phyloP scores from a whole-genome alignment of 2,888 invertebrate genomes.

The Oligia fasciuncula region DNA sequence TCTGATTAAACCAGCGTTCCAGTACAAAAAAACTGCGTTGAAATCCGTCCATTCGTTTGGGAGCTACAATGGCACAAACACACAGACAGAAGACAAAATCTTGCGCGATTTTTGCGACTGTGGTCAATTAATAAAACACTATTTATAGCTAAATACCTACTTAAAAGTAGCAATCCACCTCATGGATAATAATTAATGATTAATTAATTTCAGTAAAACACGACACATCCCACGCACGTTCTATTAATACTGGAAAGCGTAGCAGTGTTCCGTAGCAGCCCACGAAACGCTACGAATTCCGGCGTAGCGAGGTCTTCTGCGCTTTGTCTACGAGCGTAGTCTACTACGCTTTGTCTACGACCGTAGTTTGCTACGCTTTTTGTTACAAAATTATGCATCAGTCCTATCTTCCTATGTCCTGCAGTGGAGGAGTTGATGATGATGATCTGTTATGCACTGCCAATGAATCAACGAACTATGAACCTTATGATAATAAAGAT shows the following conservation, averaged over 20 bases:
- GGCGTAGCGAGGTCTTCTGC: neutral
- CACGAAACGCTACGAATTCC: conserved; percentile 32
- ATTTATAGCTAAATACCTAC: neutral
- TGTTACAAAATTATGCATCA: neutral
- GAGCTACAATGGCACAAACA: neutral
- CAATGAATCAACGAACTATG: neutral
- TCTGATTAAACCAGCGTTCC: neutral
- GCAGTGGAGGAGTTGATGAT: neutral
- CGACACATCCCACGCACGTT: neutral
- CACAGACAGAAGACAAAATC: too few relatives aligned
- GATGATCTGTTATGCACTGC: neutral
- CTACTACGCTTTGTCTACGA: conserved; percentile 20
- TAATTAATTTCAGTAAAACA: neutral
- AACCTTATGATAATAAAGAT: neutral
- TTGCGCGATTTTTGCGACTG: neutral
- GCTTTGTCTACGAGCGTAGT: conserved; percentile 19
- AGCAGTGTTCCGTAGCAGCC: conserved; percentile 25
- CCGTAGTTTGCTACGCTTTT: neutral
- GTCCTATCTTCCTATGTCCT: neutral
- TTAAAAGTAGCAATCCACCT: neutral
- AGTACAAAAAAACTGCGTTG: neutral
- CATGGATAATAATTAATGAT: neutral
- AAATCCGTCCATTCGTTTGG: neutral
- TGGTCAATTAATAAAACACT: neutral
- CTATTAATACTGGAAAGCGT: conserved; percentile 3